These are phyloP conservation scores for Melanotaenia boesemani DNA, from an alignment of 2,797 vertebrate species.

Conservation along the genomic window DNA sequence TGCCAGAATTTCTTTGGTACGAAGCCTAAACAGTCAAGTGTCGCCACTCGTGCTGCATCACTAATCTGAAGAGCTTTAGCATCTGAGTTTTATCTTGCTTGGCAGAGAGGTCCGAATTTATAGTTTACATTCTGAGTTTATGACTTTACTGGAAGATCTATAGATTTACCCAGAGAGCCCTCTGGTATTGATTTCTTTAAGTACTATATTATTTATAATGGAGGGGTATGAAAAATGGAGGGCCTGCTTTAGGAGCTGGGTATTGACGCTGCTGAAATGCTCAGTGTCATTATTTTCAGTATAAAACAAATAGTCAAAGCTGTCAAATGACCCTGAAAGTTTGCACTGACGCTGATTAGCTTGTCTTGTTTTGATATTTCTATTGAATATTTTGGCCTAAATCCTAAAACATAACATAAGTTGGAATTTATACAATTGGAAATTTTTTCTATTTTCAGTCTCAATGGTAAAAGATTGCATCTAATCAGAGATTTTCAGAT, in stretches of 20 bases:
- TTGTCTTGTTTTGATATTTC: slow-evolving; percentile 1
- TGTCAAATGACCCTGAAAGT: slow-evolving; percentile 15
- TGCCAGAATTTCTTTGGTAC: not conserved
- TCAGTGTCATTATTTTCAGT: slow-evolving; percentile 28
- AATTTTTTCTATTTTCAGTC: slow-evolving; percentile 2
- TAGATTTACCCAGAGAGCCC: slow-evolving; percentile 51
- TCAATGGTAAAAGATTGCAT: slow-evolving; percentile 1
- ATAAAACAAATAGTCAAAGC: slow-evolving; percentile 9
- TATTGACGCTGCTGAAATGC: slow-evolving; percentile 20
- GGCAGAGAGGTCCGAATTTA: slow-evolving; percentile 26
- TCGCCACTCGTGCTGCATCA: not conserved
- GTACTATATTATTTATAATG: slow-evolving; percentile 74
- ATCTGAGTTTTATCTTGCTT: slow-evolving; percentile 18
- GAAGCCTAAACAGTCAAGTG: slow-evolving; percentile 11
- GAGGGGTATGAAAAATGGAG: slow-evolving; percentile 62
- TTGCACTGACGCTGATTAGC: not conserved
- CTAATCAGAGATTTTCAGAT: slow-evolving; percentile 4
- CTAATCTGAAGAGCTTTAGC: slow-evolving; percentile 20
- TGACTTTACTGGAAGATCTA: slow-evolving; percentile 43
- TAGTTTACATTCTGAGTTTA: slow-evolving; percentile 36
- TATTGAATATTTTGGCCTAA: not conserved
- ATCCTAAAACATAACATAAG: not conserved
- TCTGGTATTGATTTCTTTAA: slow-evolving; percentile 73
- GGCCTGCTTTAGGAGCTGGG: slow-evolving; percentile 53
- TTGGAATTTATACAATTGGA: not conserved